Base-by-base conservation (phyloP, 1,140 invertebrate genomes). In the Helicoverpa armigera region DNA sequence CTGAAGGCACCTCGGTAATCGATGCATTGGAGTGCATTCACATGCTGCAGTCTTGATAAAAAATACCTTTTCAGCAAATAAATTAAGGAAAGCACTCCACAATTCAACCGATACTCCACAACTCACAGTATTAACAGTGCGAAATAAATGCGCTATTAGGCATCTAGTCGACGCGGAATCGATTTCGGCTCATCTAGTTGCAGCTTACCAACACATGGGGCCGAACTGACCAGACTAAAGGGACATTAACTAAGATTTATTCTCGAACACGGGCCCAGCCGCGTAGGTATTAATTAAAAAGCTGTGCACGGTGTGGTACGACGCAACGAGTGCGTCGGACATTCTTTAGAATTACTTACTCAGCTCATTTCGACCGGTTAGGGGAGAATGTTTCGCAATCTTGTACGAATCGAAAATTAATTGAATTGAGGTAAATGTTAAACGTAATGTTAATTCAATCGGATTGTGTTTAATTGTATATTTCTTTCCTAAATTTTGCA, bases 181-280 rank as follows among this genome's bases (percentile, higher is more conserved):
- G 83, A 85, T 85, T 82, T 53, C 67, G 35, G 73, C 35, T 67
- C 60, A 70, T 72, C 79, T 56, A 73, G 56, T 76, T 43, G 54
- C 61, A 82, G 43, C 80, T 70, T 50, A 75, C 69, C 56, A 80
- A 89, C 86, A 88, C 75, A 77, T 87, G 83, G 84, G 83, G 83
- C 83, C 29, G 51, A 13, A 54, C 60, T 77, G 75, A 77, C 75
- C 75, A 77, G 75, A 77, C 91, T 88, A 89, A 87, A 89, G 88
- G 91, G 89, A 90, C 92, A 94, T 94, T 93, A 93, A 93, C 89
- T 74, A 93, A 94, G 92, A 93, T 93, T 94, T 94, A 93, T 92
- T 85, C 84, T 83, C 72, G 70, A 85, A 70, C 79, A 86, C 83
- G 82, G 83, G 78, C 60, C 78, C 84, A 86, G 67, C 76, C 85